phyloP scores from a whole-genome alignment of 2,797 vertebrate species.

The Falco concolor region DNA sequence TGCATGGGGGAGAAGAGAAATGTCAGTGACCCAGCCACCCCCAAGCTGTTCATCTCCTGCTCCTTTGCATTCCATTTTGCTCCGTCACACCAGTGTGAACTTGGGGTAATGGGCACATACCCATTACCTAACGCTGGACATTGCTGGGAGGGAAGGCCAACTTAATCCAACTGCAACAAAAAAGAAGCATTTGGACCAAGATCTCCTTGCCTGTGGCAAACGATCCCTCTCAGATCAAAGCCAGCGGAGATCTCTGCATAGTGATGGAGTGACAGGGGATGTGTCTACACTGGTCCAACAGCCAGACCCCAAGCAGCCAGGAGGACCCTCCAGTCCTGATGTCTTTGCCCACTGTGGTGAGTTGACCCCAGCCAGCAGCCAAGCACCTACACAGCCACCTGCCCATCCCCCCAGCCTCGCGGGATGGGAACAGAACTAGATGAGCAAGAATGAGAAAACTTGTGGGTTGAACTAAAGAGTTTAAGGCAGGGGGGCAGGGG shows the following conservation, averaged over 20 bases:
- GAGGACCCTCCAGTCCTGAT: background rate
- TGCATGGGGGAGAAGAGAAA: constrained; percentile 56
- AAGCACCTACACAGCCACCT: background rate
- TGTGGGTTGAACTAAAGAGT: background rate
- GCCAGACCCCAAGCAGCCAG: background rate
- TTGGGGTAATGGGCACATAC: rapidly evolving
- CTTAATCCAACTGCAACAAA: background rate
- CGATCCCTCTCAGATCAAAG: background rate
- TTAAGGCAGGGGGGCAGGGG: background rate
- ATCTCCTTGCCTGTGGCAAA: background rate
- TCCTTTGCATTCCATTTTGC: background rate
- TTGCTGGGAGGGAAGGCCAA: background rate
- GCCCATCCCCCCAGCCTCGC: background rate
- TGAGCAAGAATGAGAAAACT: background rate
- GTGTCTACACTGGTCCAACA: background rate
- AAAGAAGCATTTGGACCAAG: background rate
- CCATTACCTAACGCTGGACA: background rate
- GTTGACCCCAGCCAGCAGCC: background rate
- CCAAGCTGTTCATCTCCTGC: background rate
- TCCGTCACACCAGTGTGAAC: background rate
- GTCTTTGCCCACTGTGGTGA: background rate
- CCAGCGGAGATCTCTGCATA: rapidly evolving
- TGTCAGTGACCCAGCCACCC: background rate
- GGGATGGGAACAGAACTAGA: background rate
- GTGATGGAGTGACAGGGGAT: background rate